Percentiles rank a stretch among this genome's conserved stretches.
These are phyloP conservation scores for Eleginops maclovinus DNA, from an alignment of 2,113 vertebrate genomes.

Conservation along the genomic window DNA sequence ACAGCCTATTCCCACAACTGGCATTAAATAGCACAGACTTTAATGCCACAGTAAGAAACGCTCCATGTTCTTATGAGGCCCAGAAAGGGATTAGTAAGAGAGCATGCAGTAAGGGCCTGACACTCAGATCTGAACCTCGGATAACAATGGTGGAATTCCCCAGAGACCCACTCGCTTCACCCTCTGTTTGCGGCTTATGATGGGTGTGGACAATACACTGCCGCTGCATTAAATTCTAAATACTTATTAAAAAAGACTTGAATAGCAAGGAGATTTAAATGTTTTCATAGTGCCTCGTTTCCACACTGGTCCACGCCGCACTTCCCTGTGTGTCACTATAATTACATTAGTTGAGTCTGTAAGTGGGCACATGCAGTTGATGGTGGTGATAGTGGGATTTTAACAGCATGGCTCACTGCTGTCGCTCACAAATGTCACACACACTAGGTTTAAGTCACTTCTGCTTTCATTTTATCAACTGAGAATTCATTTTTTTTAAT, in stretches of 20 bases:
- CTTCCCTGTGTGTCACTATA: constrained; percentile 59
- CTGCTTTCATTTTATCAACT: constrained; percentile 41
- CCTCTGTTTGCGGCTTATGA: constrained; percentile 69
- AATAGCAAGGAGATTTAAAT: constrained; percentile 70
- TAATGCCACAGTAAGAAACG: constrained; percentile 78
- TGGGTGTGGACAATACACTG: constrained; percentile 73
- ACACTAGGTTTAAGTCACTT: constrained; percentile 63
- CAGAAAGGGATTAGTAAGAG: constrained; percentile 85
- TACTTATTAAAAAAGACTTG: constrained; percentile 58
- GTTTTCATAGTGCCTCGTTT: constrained; percentile 62
- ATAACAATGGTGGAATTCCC: constrained; percentile 73
- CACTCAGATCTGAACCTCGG: constrained; percentile 72
- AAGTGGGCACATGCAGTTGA: constrained; percentile 55
- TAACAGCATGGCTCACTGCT: constrained; percentile 67
- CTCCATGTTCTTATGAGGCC: constrained; percentile 81
- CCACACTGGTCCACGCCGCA: constrained; percentile 25
- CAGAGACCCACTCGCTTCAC: constrained; percentile 63
- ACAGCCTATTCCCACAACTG: constrained; percentile 94
- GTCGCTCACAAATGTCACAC: constrained; percentile 65
- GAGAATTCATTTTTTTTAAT: constrained; percentile 14
- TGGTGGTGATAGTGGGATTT: constrained; percentile 63
- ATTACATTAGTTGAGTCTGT: constrained; percentile 69
- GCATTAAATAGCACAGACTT: constrained; percentile 91
- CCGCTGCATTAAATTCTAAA: constrained; percentile 74
- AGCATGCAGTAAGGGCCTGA: constrained; percentile 84